Conservation (phyloP, 1,140 invertebrate species). For the Akabosia matsudoensis region DNA sequence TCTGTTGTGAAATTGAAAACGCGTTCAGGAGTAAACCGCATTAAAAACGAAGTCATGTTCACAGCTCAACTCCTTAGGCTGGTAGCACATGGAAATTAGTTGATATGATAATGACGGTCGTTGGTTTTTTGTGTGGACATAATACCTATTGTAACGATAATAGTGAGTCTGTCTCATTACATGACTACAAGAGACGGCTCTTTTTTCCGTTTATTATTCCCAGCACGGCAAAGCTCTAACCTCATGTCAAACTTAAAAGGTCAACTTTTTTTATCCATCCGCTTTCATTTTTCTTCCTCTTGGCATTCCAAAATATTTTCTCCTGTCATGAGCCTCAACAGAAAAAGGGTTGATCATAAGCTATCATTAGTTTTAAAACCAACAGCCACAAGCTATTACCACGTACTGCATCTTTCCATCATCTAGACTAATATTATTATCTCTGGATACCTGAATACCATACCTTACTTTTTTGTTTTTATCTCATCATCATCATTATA, state of each 20-base stretch:
- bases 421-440: not conserved
- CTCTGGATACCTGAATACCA: too few species aligned
- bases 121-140: too few species aligned
- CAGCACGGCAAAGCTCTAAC: not conserved
- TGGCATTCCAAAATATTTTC: not conserved
- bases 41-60: not conserved
- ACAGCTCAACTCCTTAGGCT: too few species aligned
- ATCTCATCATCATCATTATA: too few species aligned
- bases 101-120: too few species aligned
- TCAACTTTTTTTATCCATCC: not conserved
- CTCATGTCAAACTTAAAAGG: constrained; percentile 10
- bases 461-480: too few species aligned
- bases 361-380: constrained; percentile 7
- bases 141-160: too few species aligned
- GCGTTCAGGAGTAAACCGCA: not conserved
- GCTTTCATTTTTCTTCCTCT: not conserved
- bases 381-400: constrained; percentile 15
- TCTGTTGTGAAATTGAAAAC: not conserved
- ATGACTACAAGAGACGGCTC: too few species aligned
- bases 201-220: not conserved
- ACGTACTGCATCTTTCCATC: constrained; percentile 1
- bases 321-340: not conserved
- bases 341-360: constrained; percentile 14
- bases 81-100: too few species aligned
- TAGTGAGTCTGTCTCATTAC: too few species aligned